Conservation (phyloP, 2,888 invertebrate genomes). For the Eupelmus urozonus region DNA sequence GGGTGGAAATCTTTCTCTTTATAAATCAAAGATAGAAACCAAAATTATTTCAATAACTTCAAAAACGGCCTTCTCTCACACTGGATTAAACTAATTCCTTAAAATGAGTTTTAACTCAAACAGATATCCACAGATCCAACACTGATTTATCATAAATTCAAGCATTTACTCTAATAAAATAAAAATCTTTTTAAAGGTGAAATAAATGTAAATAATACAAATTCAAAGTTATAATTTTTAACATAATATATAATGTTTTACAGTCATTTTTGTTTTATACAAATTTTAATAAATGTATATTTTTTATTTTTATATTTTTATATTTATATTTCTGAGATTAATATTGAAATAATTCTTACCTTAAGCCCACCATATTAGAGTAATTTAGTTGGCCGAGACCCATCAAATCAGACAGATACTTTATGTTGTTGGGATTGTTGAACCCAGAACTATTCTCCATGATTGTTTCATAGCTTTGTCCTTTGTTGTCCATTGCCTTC, state of each 20-base stretch:
- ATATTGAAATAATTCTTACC: too few relatives aligned
- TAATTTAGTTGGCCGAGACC: constrained; percentile 85
- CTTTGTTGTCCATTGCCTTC: constrained; percentile 89
- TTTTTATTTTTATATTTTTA: too few relatives aligned
- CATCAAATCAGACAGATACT: constrained; percentile 87
- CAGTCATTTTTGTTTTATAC: too few relatives aligned
- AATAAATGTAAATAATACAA: not conserved
- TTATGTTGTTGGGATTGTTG: constrained; percentile 93
- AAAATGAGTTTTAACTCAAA: too few relatives aligned
- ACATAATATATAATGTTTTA: not conserved
- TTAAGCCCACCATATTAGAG: constrained; percentile 84
- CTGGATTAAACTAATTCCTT: too few relatives aligned
- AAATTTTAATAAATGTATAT: too few relatives aligned
- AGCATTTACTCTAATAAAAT: too few relatives aligned
- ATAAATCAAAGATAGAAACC: not conserved
- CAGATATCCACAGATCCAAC: too few relatives aligned
- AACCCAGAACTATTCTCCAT: constrained; percentile 90
- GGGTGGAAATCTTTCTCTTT: constrained; percentile 86
- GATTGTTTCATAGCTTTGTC: constrained; percentile 88
- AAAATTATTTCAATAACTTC: not conserved
- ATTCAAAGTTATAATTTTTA: not conserved
- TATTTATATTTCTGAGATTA: too few relatives aligned
- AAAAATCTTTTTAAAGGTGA: too few relatives aligned
- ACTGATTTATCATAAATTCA: too few relatives aligned
- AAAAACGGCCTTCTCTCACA: too few relatives aligned